Conservation (phyloP, 2,113 vertebrate genomes). For the Nanorana parkeri region DNA sequence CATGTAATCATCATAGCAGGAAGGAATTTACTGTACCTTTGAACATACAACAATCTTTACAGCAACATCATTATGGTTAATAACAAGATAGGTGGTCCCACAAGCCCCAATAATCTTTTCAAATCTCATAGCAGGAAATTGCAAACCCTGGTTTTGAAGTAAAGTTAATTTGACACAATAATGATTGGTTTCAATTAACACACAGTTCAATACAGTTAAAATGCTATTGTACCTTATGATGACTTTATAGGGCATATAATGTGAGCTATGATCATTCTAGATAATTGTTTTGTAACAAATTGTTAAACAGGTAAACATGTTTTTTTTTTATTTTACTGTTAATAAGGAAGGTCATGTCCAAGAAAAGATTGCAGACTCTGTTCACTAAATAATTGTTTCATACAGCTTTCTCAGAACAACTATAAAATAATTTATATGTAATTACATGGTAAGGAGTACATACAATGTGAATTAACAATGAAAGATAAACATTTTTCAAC, state of each 20-base stretch:
- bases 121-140: conserved; percentile 31
- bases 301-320: conserved; percentile 33
- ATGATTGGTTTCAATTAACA: conserved; percentile 3
- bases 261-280: neutral
- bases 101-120: neutral
- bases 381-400: conserved; percentile 37
- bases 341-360: conserved; percentile 48
- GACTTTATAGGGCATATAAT: conserved; percentile 31
- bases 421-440: conserved; percentile 56
- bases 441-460: conserved; percentile 53
- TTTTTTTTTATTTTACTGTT: conserved; percentile 31
- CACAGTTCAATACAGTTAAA: conserved; percentile 1
- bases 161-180: neutral
- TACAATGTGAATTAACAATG: conserved; percentile 52
- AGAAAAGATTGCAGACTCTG: conserved; percentile 33
- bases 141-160: conserved; percentile 5
- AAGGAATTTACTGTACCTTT: neutral
- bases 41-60: conserved; percentile 26
- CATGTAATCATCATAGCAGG: too few relatives aligned
- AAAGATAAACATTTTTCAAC: conserved; percentile 55
- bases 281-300: conserved; percentile 33
- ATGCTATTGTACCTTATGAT: conserved; percentile 5
- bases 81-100: conserved; percentile 6
- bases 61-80: conserved; percentile 13
- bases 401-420: conserved; percentile 50